A percentile compares a stretch with the other conserved stretches of the same genome.
Evolutionary conservation across 1,140 invertebrate species (phyloP).

Genomic region (Drosophila virilis): DNA sequence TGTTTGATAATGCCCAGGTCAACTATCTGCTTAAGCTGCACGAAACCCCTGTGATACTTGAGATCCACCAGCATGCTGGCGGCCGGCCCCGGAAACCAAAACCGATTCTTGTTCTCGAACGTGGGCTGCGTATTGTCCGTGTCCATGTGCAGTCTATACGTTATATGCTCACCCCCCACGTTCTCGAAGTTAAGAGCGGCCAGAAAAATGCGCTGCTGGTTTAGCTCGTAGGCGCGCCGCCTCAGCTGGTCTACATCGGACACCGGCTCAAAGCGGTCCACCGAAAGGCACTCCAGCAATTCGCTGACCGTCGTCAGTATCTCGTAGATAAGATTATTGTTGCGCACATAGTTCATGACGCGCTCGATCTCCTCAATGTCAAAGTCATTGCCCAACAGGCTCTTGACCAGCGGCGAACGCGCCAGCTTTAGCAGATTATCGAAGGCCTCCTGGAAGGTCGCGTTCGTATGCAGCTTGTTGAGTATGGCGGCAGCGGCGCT

Average conservation of each 20-base stretch:
- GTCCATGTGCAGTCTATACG: slow-evolving; percentile 89
- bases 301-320: slow-evolving; percentile 83
- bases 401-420: slow-evolving; percentile 76
- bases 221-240: slow-evolving; percentile 85
- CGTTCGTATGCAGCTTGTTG: slow-evolving; percentile 65
- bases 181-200: slow-evolving; percentile 78
- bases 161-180: slow-evolving; percentile 59
- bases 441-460: slow-evolving; percentile 69
- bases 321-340: slow-evolving; percentile 67
- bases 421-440: slow-evolving; percentile 73
- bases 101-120: slow-evolving; percentile 86
- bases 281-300: slow-evolving; percentile 86
- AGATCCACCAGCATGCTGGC: slow-evolving; percentile 87
- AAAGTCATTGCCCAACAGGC: slow-evolving; percentile 69
- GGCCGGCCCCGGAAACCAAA: slow-evolving; percentile 88
- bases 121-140: slow-evolving; percentile 88
- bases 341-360: slow-evolving; percentile 61
- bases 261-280: slow-evolving; percentile 86
- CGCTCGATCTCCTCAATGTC: slow-evolving; percentile 69
- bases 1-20: slow-evolving; percentile 87
- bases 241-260: slow-evolving; percentile 85
- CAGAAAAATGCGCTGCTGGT: slow-evolving; percentile 77
- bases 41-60: slow-evolving; percentile 88
- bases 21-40: slow-evolving; percentile 88
- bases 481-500: slow-evolving; percentile 55